Evolutionary conservation across 1,140 invertebrate species (phyloP).

Genomic region (Varroa destructor): DNA sequence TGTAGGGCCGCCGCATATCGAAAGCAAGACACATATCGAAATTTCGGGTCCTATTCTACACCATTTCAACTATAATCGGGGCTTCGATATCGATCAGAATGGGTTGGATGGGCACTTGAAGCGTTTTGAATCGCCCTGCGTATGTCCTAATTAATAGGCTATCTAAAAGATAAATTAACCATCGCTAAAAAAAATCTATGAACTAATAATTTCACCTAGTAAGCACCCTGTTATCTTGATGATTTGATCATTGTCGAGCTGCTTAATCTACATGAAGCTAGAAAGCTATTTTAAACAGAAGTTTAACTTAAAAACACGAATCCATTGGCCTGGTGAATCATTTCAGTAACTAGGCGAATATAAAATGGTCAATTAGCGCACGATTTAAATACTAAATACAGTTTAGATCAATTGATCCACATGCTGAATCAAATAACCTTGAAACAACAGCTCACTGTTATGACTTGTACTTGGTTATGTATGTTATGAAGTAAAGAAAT

Average conservation of each 20-base stretch:
- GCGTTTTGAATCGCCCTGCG: slow-evolving; percentile 92
- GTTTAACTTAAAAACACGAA: no score
- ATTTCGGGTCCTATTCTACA: slow-evolving; percentile 88
- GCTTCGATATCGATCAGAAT: slow-evolving; percentile 93
- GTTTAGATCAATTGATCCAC: no score
- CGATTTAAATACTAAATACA: no score
- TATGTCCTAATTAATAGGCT: slow-evolving; percentile 93
- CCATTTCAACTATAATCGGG: slow-evolving; percentile 89
- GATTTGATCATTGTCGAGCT: not conserved
- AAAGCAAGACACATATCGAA: slow-evolving; percentile 90
- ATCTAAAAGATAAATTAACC: slow-evolving; percentile 63
- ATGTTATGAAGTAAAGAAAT: no score
- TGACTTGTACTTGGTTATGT: no score
- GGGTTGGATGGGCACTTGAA: slow-evolving; percentile 95
- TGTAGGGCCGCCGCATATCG: slow-evolving; percentile 94
- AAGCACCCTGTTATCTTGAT: not conserved
- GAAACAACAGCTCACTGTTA: no score
- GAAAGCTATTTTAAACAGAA: no score
- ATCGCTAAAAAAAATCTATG: slow-evolving; percentile 44
- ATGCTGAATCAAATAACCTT: no score
- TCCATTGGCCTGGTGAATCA: no score
- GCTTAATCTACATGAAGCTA: no score
- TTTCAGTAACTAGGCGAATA: no score
- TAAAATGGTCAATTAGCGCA: no score
- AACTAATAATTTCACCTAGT: slow-evolving; percentile 13